Evolutionary conservation across 2,113 vertebrate species (phyloP), one percentile per base, ranked within the genome.

Genomic region (Xyliphius kryptos): DNA sequence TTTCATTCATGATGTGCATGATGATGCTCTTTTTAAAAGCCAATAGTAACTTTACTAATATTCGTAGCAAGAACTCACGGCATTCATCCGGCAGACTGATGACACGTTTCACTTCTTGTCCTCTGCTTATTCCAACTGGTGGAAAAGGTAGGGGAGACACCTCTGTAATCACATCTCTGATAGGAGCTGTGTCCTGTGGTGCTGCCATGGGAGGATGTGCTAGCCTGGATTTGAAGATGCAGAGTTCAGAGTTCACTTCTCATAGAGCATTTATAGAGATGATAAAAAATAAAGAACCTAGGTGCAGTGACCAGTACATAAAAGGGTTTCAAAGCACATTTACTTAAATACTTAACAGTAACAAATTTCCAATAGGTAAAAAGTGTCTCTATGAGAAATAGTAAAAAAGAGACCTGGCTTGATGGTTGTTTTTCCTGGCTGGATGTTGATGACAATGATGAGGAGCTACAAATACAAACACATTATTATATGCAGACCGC

Each of bases 41-140:
- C 40, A 3, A 38, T 8, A 41, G 9, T 41, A 9, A 41, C 10
- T 41, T 41, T 41, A 41, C 9, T 41, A 12, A 41, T 10, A 41
- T 14, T 41, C 9, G 3, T 3, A 12, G 9, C 13, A 10, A 12
- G 9, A 14, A 74, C 74, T 76, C 32, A 76, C 74, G 61, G 60
- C 74, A 76, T 56, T 71, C 50, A 6, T 76, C 74, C 2, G 74
- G 74, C 44, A 76, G 70, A 63, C 71, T 76, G 61, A 76, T 60
- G 61, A 61, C 70, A 4, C 62, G 66, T 12, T 26, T 76, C 40
- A 58, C n/a, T 15, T 68, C 70, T 22, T n/a, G 70, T 10, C 6
- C n/a, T n/a, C 32, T 59, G 15, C 56, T 37, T 0, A 10, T 26
- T 5, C 48, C 11, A 17, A n/a, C 20, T 40, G 56, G 51, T 19